Base-by-base conservation (phyloP, 2,888 invertebrate genomes). In the Protodeltote pygarga region DNA sequence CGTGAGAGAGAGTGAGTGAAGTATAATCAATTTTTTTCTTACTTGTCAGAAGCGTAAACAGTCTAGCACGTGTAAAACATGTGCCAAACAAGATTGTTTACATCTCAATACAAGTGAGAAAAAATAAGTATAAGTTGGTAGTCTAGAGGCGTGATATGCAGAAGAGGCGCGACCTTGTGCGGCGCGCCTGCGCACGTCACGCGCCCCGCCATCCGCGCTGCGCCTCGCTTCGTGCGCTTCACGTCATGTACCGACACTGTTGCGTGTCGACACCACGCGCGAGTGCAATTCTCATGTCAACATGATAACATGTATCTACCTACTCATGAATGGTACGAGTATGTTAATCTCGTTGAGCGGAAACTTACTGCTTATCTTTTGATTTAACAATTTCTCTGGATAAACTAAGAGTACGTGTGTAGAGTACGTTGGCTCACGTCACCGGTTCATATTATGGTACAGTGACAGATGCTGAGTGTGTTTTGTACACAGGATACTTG, bases 121-220 rank as follows among this genome's bases (percentile, higher is more conserved):
- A n/a, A n/a, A n/a, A n/a, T n/a, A n/a, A 5, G 21, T 3, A 1
- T 2, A 5, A 5, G 5, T 15, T 5, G 14, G 9, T n/a, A 4
- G 2, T 13, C n/a, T 2, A 11, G 21, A n/a, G 24, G 24, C 11
- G 34, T 24, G 16, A 24, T 10, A 33, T 19, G 59, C 69, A 67
- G 67, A 66, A 69, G 57, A 50, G 46, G 19, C 15, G 57, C 47
- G 66, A 64, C 67, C 69, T 71, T 71, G 69, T 53, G 35, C 20
- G 13, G 10, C 37, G 45, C 25, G 37, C 38, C 40, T 24, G 33
- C 42, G 39, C 24, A 29, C 33, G 11, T 14, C 11, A 19, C 21
- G 5, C 16, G 17, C 32, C 11, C 17, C 10, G 24, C 3, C 37
- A 10, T 33, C 28, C 24, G 9, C 24, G 9, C 17, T 6, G 8